Conservation (phyloP, 2,797 vertebrate species). For the Pelodytes ibericus region DNA sequence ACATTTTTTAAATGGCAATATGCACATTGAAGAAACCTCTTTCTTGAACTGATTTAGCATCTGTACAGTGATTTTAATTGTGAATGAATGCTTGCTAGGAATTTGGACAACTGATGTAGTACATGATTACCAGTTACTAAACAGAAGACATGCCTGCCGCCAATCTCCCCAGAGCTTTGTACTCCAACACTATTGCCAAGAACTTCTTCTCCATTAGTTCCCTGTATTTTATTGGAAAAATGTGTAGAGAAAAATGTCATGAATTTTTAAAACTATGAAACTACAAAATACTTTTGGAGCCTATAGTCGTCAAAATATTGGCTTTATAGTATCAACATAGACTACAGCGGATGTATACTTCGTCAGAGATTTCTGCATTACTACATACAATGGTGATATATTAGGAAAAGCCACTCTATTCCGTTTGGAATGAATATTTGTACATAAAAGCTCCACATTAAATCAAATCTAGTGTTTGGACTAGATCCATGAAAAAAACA, state of each 20-base stretch:
- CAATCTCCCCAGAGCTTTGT: slow-evolving; percentile 41
- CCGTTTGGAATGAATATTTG: too few species aligned
- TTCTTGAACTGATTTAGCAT: background rate
- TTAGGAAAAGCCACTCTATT: too few species aligned
- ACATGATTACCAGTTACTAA: slow-evolving; percentile 41
- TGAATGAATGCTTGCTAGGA: slow-evolving; percentile 35
- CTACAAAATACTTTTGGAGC: slow-evolving; percentile 9
- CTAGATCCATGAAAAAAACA: too few species aligned
- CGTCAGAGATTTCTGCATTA: background rate
- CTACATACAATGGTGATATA: too few species aligned
- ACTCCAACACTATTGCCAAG: slow-evolving; percentile 34
- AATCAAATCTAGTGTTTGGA: too few species aligned
- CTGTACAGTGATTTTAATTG: slow-evolving; percentile 55
- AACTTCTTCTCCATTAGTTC: background rate
- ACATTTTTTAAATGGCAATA: background rate
- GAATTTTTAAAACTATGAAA: background rate
- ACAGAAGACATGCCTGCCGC: slow-evolving; percentile 50
- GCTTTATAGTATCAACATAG: slow-evolving; percentile 17
- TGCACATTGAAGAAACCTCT: background rate
- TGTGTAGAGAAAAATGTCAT: slow-evolving; percentile 17
- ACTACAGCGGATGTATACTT: slow-evolving; percentile 12
- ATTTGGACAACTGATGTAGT: slow-evolving; percentile 45
- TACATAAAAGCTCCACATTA: too few species aligned
- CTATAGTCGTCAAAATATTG: slow-evolving; percentile 18
- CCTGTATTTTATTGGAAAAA: background rate